Conservation (phyloP, 2,797 vertebrate species). For the Micropoecilia bifurca region DNA sequence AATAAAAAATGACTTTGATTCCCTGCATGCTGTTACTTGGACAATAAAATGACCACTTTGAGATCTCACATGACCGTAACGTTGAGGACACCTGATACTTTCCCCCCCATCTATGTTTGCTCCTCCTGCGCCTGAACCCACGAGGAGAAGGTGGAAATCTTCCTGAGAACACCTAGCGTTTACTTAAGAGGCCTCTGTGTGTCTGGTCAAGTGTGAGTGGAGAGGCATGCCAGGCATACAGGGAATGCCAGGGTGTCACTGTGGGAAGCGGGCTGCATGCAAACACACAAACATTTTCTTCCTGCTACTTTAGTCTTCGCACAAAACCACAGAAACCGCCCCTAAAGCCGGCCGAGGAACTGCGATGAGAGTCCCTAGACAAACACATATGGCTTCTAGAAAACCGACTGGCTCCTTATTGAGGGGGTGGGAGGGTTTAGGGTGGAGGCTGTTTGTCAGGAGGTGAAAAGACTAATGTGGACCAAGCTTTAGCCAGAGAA, state of each 20-base stretch:
- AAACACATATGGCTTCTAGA: conserved; percentile 71
- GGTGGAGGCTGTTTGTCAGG: conserved; percentile 64
- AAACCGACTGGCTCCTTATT: conserved; percentile 53
- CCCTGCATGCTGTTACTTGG: background rate
- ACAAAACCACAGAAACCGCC: conserved; percentile 54
- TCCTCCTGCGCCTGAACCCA: conserved; percentile 13
- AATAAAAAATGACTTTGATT: background rate
- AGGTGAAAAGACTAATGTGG: conserved; percentile 60
- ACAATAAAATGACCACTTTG: background rate
- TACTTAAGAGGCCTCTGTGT: conserved; percentile 57
- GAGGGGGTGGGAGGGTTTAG: conserved; percentile 11
- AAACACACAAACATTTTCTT: conserved; percentile 21
- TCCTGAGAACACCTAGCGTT: conserved; percentile 51
- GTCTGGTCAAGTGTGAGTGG: conserved; percentile 60
- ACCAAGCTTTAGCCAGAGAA: conserved; percentile 61
- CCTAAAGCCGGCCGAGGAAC: conserved; percentile 44
- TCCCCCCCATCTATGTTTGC: background rate
- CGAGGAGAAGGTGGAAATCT: conserved; percentile 29
- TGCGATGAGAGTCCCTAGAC: conserved; percentile 63
- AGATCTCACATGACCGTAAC: background rate
- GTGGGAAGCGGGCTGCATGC: conserved; percentile 55
- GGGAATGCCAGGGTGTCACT: conserved; percentile 59
- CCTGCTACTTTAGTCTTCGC: conserved; percentile 29
- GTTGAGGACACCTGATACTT: background rate
- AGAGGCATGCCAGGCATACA: conserved; percentile 64